Base-by-base conservation (phyloP, 2,888 invertebrate species). In the Junonia oenone region DNA sequence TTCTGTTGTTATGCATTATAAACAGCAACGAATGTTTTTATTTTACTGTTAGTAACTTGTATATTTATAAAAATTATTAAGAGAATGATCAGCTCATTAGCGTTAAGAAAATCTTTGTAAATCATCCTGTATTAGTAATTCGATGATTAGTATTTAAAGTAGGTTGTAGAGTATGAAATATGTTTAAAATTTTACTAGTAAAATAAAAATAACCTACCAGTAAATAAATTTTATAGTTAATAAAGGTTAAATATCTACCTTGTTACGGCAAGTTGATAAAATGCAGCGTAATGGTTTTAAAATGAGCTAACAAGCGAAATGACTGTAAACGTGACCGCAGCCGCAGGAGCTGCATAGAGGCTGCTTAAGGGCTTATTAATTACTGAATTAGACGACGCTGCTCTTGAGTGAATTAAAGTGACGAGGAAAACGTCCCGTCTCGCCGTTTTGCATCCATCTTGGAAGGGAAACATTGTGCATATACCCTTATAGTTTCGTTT, bases 301-400 rank as follows among this genome's bases (percentile, higher is more conserved):
- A 54, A 54, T 51, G 45, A 56, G 54, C 45, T 54, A 56, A 59
- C 49, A 54, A 57, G 54, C 38, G 33, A 55, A 57, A 55, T 60
- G 54, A 49, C 45, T 45, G 54, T 57, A 55, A 57, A 57, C 55
- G 55, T 51, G 55, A 57, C 51, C 57, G 49, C 51, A 57, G 46
- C 51, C 55, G 6, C 43, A 26, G 49, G 48, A 56, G 47, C 56
- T 57, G 59, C 59, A 57, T 60, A 51, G 51, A 56, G 58, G 54
- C 51, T 48, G 45, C 38, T 53, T 50, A 43, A 51, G 14, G 38
- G 51, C 52, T 61, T 58, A 56, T 53, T 58, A 61, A 61, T 56
- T 53, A 58, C 52, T 55, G 55, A 48, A 56, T 61, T 55, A 61
- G 29, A 53, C 38, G 29, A 27, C 13, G 19, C 6, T 51, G 43